Evolutionary conservation across 2,797 vertebrate genomes (phyloP), one percentile per base, ranked within the genome.

Genomic region (Melanotaenia nigrans): DNA sequence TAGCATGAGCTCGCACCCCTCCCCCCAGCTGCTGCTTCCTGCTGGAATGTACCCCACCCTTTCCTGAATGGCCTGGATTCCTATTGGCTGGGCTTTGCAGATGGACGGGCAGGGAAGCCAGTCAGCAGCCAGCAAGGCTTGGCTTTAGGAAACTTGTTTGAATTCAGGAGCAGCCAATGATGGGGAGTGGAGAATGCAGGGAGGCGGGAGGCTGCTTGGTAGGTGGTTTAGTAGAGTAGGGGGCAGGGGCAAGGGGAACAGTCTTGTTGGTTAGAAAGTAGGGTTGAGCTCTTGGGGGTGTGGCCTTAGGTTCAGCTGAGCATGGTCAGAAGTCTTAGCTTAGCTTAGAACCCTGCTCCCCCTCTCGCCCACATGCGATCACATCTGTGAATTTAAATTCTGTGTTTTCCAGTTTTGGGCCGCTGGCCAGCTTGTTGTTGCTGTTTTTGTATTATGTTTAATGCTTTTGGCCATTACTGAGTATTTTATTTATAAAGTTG

Each of bases 21-120:
- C 92, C 92, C 92, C 64, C 65, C 66, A 59, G 83, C 77, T 81
- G 73, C 73, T 83, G 87, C 91, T 94, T 93, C 91, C 91, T 91
- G 88, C 88, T 92, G 92, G 91, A 93, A 93, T 93, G 91, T 71
- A 88, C 90, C 89, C 90, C 90, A 91, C 91, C 92, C 91, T 92
- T 92, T 92, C 90, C 88, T 91, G 92, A 91, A 86, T 89, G 91
- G 88, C 86, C 92, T 91, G 87, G 82, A 87, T 91, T 91, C 76
- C 78, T 70, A 92, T 93, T 93, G 91, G 92, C 73, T 33, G 11
- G 9, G 1, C 49, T 14, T 0, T 0, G n/a, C 54, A 60, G 85
- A 92, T 14, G 49, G 90, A 83, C 82, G 45, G 79, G 63, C 73
- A 0, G 33, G 38, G 49, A 72, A 75, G 73, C 91, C 89, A 89